phyloP scores from a whole-genome alignment of 2,888 invertebrate genomes.

The Nomada ruficornis region DNA sequence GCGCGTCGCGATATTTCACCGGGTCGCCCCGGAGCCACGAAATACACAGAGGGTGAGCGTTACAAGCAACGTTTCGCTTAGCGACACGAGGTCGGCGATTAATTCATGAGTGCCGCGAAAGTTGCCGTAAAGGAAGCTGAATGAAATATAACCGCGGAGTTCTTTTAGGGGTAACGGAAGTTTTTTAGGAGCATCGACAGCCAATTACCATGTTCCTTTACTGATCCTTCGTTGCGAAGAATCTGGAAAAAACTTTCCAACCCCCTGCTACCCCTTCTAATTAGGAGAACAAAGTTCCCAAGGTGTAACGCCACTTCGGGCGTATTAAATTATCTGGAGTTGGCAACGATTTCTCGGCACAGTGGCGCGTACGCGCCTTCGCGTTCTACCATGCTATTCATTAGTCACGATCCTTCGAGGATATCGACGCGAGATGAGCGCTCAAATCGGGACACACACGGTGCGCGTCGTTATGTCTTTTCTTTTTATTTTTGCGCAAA shows the following conservation, averaged over 20 bases:
- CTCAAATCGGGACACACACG: not conserved
- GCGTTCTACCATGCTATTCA: slow-evolving; percentile 18
- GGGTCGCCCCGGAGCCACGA: not conserved
- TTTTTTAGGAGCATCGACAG: not conserved
- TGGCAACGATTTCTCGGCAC: not conserved
- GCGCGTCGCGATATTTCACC: slow-evolving; percentile 42
- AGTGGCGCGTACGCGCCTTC: not conserved
- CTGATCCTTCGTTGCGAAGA: not conserved
- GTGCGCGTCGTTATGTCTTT: not conserved
- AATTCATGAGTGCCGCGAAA: slow-evolving; percentile 41
- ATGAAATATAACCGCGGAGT: slow-evolving; percentile 35
- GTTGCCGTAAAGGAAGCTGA: slow-evolving; percentile 27
- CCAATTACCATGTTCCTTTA: not conserved
- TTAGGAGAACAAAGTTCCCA: not conserved
- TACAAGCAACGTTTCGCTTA: slow-evolving; percentile 39
- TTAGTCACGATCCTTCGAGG: slow-evolving; percentile 15
- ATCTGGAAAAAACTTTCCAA: not conserved
- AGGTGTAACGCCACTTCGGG: not conserved
- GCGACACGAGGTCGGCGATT: slow-evolving; percentile 36
- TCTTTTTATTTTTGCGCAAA: not conserved
- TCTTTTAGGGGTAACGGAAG: not conserved
- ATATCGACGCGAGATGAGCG: not conserved
- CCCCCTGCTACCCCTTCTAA: not conserved
- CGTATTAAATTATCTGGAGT: slow-evolving; percentile 25
- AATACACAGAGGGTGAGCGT: slow-evolving; percentile 14